phyloP scores from a whole-genome alignment of 2,888 invertebrate genomes.

The Tinea trinotella region DNA sequence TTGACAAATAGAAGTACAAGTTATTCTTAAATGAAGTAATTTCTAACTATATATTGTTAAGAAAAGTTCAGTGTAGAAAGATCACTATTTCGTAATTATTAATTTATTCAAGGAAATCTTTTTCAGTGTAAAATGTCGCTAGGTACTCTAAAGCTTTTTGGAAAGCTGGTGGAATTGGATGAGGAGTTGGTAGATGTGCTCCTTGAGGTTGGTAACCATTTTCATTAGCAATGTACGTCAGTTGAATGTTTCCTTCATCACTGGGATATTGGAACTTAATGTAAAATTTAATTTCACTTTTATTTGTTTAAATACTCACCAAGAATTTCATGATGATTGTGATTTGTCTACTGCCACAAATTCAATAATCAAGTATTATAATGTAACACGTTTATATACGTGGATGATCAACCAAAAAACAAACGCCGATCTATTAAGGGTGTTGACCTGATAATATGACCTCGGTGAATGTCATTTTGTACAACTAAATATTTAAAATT shows the following conservation, averaged over 20 bases:
- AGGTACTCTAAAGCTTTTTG: slow-evolving; percentile 76
- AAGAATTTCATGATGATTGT: slow-evolving; percentile 43
- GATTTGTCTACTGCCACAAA: slow-evolving; percentile 30
- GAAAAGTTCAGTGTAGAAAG: too few species aligned
- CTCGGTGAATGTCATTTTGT: slow-evolving; percentile 28
- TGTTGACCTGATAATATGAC: slow-evolving; percentile 31
- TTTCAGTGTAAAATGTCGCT: slow-evolving; percentile 49
- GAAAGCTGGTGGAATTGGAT: slow-evolving; percentile 79
- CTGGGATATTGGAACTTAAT: slow-evolving; percentile 71
- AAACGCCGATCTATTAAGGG: slow-evolving; percentile 23
- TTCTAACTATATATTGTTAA: too few species aligned
- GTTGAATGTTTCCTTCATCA: slow-evolving; percentile 71
- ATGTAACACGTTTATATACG: slow-evolving; percentile 35
- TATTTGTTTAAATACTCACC: slow-evolving; percentile 30
- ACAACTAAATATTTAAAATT: not conserved
- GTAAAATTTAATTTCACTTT: not conserved
- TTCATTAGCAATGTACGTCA: slow-evolving; percentile 78
- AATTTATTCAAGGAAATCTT: too few species aligned
- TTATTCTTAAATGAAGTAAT: too few species aligned
- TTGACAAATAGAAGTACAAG: too few species aligned
- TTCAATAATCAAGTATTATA: slow-evolving; percentile 32
- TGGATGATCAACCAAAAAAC: slow-evolving; percentile 30
- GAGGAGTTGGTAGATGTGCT: slow-evolving; percentile 75
- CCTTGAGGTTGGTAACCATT: slow-evolving; percentile 78
- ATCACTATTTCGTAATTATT: too few species aligned